Evolutionary conservation across 2,113 vertebrate species (phyloP), one percentile per base, ranked within the genome.

Genomic region (Piaya cayana): DNA sequence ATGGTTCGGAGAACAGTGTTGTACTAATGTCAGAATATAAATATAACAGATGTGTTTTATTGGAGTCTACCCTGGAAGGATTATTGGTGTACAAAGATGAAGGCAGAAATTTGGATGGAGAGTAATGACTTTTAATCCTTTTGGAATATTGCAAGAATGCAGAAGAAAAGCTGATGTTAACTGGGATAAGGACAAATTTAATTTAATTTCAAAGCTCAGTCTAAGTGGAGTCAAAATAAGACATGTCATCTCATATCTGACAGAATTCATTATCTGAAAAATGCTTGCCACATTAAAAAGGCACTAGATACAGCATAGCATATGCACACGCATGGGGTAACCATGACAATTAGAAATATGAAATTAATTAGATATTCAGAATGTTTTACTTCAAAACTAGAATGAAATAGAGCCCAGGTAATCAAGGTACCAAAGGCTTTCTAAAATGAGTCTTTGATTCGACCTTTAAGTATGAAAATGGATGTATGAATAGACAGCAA

Each of bases 251-350:
- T 63, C 21, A 50, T 81, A 91, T 88, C 60, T 89, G 93, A 81
- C 45, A 89, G 65, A 91, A 78, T 67, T 49, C 86, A 86, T 92
- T 91, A 71, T 70, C 95, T 93, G 22, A 90, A 90, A 93, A 83
- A 88, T 45, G 12, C 2, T 64, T 88, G 25, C 8, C 37, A 36
- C 9, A 69, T 80, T 59, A 74, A 92, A 90, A 47, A 63, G 12
- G 14, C 77, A 1, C 14, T 60, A 13, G 30, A 52, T 62, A 71
- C 18, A 82, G 1, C 6, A 56, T 26, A 86, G 26, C 0, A 1
- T 75, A 49, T 36, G 52, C 39, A 64, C 82, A 9, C 45, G 7
- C 15, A 53, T 58, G 45, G 10, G 37, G 12, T 79, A 92, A 68
- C 43, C 23, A 52, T 76, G 88, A 69, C 30, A 69, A 82, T 90